Conservation (phyloP, 2,113 vertebrate genomes). For the Aphyosemion australe region DNA sequence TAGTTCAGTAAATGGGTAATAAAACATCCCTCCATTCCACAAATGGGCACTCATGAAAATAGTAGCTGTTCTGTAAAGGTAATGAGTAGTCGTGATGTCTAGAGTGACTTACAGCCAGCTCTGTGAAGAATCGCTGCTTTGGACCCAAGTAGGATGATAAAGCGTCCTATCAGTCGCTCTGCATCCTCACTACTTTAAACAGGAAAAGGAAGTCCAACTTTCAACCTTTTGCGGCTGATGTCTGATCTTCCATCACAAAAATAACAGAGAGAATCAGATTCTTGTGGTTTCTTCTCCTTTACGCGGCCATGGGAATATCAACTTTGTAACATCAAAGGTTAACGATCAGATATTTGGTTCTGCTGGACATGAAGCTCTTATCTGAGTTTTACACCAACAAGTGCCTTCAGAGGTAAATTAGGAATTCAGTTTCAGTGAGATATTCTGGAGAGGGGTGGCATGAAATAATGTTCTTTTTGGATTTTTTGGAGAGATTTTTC, state of each 20-base stretch:
- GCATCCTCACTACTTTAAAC: constrained; percentile 65
- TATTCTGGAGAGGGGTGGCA: no score
- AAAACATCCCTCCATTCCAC: constrained; percentile 21
- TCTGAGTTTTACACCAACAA: not conserved
- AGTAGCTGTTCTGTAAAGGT: constrained; percentile 11
- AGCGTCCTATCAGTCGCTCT: constrained; percentile 35
- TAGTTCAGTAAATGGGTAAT: constrained; percentile 8
- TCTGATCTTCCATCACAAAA: constrained; percentile 59
- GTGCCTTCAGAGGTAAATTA: not conserved
- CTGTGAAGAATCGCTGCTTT: constrained; percentile 23
- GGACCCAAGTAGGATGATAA: constrained; percentile 40
- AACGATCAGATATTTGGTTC: constrained; percentile 14
- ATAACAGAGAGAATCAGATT: constrained; percentile 46
- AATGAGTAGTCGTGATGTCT: constrained; percentile 14
- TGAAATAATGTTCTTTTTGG: no score
- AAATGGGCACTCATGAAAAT: constrained; percentile 13
- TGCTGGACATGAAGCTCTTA: not conserved
- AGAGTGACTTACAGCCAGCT: constrained; percentile 21
- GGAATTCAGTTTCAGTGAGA: no score
- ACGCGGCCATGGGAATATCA: constrained; percentile 27
- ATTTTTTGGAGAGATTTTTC: no score
- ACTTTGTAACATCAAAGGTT: constrained; percentile 24
- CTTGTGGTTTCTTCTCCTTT: constrained; percentile 55
- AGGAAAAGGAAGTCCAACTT: constrained; percentile 71
- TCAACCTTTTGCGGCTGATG: constrained; percentile 55